These are phyloP conservation scores for Rhimphoctona megacephalus DNA, from an alignment of 2,888 invertebrate genomes.

Conservation along the genomic window DNA sequence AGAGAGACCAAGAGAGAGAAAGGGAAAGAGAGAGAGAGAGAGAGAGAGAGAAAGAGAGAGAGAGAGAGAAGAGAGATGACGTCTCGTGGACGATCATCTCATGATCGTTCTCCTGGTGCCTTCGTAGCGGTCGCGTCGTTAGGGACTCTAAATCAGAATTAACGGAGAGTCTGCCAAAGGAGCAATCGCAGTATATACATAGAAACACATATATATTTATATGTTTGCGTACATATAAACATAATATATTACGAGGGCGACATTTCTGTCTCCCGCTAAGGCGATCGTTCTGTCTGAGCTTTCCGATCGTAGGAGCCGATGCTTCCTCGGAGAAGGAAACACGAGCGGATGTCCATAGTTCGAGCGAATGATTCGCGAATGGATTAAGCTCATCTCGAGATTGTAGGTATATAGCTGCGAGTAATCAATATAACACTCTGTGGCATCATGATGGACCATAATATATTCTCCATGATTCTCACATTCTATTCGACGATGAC, in stretches of 20 bases:
- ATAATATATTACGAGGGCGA: conserved; percentile 12
- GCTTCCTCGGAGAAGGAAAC: conserved; percentile 46
- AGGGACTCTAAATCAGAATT: conserved; percentile 68
- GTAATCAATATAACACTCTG: conserved; percentile 33
- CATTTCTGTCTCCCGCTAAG: conserved; percentile 41
- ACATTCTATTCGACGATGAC: conserved; percentile 26
- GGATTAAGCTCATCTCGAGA: neutral
- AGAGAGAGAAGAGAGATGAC: conserved; percentile 18
- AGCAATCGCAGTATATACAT: conserved; percentile 46
- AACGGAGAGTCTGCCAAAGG: conserved; percentile 58
- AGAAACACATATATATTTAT: neutral
- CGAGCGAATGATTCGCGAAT: conserved; percentile 53
- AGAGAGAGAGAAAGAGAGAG: conserved; percentile 21
- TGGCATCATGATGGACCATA: neutral
- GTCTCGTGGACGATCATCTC: conserved; percentile 56
- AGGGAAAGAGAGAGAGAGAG: conserved; percentile 21
- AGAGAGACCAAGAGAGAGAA: conserved; percentile 20
- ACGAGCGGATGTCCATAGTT: conserved; percentile 50
- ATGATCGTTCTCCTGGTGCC: conserved; percentile 47
- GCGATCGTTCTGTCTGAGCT: conserved; percentile 44
- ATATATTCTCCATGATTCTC: conserved; percentile 33
- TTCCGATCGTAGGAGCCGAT: conserved; percentile 56
- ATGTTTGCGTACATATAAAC: conserved; percentile 14
- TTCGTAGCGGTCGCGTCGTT: conserved; percentile 38
- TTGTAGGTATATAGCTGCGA: conserved; percentile 24